Base-by-base conservation (phyloP, 1,140 invertebrate genomes). In the Ceratina australensis region DNA sequence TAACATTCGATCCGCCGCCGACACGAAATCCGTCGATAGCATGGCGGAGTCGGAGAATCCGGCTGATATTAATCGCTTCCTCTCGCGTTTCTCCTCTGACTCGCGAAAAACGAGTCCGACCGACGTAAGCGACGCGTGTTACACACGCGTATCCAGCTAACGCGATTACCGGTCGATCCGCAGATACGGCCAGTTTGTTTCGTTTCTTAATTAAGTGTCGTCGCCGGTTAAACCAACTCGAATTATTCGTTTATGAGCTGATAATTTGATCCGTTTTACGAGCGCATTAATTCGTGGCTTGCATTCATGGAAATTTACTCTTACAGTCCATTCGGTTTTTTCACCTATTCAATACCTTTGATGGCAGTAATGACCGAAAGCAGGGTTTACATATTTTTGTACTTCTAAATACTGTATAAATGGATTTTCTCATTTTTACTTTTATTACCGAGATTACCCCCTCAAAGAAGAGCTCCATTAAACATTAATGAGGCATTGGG, bases 1-100 rank as follows among this genome's bases (percentile, higher is more conserved):
- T 85, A 85, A 85, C 42, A 3, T 10, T 47, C 68, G 78, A 77
- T 80, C 33, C 33, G 33, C 57, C 50, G 68, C 42, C 42, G 59
- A 49, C 16, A 18, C 42, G 47, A 75, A 75, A 69, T 63, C 72
- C 64, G 69, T 78, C 82, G 65, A 71, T 72, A 61, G 16, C 8
- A 78, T 78, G 77, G 78, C 60, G 73, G 60, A 78, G 56, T 50
- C 13, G 26, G 18, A 28, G 47, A 49, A 72, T 69, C 49, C 47
- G 56, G 67, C 72, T 56, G 68, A 0, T 33, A 16, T 3, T 50
- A 12, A 24, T 24, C 20, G 50, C 16, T 47, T 16, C 49, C 20
- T 49, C 52, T 16, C 52, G 52, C 52, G 52, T 54, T n/a, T 54
- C 52, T 54, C 33, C 5, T 54, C 52, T 54, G 16, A 18, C n/a